A percentile compares a stretch with the other conserved stretches of the same genome.
Conservation (phyloP, 2,113 vertebrate species). For the Rhineura floridana region DNA sequence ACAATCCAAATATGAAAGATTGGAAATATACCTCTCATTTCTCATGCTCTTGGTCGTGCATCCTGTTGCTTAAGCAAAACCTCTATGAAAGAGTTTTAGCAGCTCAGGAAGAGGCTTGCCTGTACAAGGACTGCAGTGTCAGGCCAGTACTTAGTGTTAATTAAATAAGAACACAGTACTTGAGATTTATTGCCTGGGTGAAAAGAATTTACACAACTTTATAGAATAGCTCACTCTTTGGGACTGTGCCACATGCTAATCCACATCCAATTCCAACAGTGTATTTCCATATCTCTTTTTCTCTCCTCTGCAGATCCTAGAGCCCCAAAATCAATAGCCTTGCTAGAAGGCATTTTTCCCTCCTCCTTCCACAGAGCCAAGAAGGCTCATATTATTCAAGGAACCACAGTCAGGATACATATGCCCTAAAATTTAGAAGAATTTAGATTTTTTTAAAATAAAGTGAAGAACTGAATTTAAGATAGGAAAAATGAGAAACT, state of each 20-base stretch:
- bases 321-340: neutral
- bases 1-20: slow-evolving; percentile 8
- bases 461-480: too few species aligned
- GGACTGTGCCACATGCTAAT: neutral
- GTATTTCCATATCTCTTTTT: slow-evolving; percentile 20
- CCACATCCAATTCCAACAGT: neutral
- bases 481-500: too few species aligned
- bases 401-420: neutral
- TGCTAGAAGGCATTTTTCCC: neutral
- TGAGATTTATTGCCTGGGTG: slow-evolving; percentile 8
- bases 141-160: slow-evolving; percentile 37
- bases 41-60: neutral
- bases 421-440: too few species aligned
- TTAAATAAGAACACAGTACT: slow-evolving; percentile 22
- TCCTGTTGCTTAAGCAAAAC: slow-evolving; percentile 20
- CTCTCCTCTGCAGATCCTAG: neutral
- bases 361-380: neutral
- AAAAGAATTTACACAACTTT: slow-evolving; percentile 35
- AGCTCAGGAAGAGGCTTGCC: slow-evolving; percentile 7
- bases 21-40: neutral
- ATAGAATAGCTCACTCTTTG: slow-evolving; percentile 27
- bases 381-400: neutral
- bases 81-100: slow-evolving; percentile 35
- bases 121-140: slow-evolving; percentile 8
- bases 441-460: too few species aligned